Conservation (phyloP, 2,888 invertebrate species). For the Arctia plantaginis region DNA sequence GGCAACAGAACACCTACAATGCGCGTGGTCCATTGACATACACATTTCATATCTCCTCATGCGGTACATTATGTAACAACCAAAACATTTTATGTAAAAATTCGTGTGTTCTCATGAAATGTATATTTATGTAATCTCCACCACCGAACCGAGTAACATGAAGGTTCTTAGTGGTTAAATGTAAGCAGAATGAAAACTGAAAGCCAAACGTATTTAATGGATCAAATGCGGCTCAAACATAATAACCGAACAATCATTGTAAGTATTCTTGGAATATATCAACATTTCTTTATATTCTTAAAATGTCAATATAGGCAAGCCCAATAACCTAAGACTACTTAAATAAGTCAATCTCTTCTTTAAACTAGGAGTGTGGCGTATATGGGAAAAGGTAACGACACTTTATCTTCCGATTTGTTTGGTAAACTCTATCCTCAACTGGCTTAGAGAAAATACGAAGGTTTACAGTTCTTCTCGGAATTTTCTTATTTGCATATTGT, state of each 20-base stretch:
- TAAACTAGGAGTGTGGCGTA: too few species aligned
- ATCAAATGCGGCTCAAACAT: slow-evolving; percentile 68
- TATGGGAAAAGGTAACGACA: neutral
- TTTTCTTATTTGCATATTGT: neutral
- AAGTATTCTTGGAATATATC: slow-evolving; percentile 38
- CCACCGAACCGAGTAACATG: slow-evolving; percentile 44
- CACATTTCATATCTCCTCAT: slow-evolving; percentile 19
- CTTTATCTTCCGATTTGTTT: neutral
- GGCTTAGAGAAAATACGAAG: neutral
- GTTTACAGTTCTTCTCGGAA: neutral
- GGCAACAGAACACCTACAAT: slow-evolving; percentile 8
- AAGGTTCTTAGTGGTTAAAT: slow-evolving; percentile 43
- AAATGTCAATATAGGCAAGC: neutral
- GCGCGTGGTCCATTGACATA: slow-evolving; percentile 19
- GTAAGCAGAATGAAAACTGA: slow-evolving; percentile 70
- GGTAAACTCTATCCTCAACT: neutral
- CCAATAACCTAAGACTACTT: neutral
- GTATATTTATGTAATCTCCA: slow-evolving; percentile 31
- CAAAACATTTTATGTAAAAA: slow-evolving; percentile 37
- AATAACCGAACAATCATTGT: slow-evolving; percentile 63
- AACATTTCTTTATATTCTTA: neutral
- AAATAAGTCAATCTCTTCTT: neutral
- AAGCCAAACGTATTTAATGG: slow-evolving; percentile 62
- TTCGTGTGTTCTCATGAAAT: slow-evolving; percentile 57
- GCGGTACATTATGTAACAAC: slow-evolving; percentile 44